Evolutionary conservation across 1,140 invertebrate genomes (phyloP), one percentile per base, ranked within the genome.

Genomic region (Pseudobourletiella spinata): DNA sequence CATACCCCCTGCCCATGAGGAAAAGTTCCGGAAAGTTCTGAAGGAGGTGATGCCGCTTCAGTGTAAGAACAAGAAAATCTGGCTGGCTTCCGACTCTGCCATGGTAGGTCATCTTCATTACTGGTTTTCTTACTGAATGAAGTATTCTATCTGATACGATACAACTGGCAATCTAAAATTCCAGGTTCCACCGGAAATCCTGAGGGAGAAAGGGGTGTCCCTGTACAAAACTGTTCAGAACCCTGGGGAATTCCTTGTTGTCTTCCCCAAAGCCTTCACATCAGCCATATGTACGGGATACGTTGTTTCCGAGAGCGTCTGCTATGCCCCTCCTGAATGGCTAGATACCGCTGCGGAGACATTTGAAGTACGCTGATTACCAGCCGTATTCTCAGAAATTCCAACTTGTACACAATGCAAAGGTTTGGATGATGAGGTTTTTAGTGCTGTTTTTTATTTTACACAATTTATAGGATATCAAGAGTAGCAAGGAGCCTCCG

Each of bases 81-180:
- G 92, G 91, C 75, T 96, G 30, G 84, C 89, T 4, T 91, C 91
- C 2, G 91, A 96, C 72, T 91, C 90, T n/a, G 85, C 87, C 0
- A 95, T 96, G 92, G 87, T 81, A 71, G 71, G 65, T 51, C 18
- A 25, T 6, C 3, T 1, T 42, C 0, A 42, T 42, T 14, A 14
- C 35, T 42, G 35, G 14, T n/a, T n/a, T n/a, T n/a, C n/a, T n/a
- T n/a, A n/a, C n/a, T n/a, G n/a, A n/a, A n/a, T n/a, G n/a, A n/a
- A n/a, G n/a, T n/a, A n/a, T n/a, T n/a, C n/a, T n/a, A n/a, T n/a
- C n/a, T n/a, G n/a, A n/a, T n/a, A n/a, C n/a, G n/a, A n/a, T n/a
- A n/a, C n/a, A n/a, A n/a, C n/a, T n/a, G n/a, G n/a, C n/a, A n/a
- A n/a, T n/a, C n/a, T n/a, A n/a, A n/a, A 25, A 52, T 63, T 59